Percentiles rank a stretch among this genome's conserved stretches.
phyloP scores from a whole-genome alignment of 2,113 vertebrate species.

The Speoplatyrhinus poulsoni region DNA sequence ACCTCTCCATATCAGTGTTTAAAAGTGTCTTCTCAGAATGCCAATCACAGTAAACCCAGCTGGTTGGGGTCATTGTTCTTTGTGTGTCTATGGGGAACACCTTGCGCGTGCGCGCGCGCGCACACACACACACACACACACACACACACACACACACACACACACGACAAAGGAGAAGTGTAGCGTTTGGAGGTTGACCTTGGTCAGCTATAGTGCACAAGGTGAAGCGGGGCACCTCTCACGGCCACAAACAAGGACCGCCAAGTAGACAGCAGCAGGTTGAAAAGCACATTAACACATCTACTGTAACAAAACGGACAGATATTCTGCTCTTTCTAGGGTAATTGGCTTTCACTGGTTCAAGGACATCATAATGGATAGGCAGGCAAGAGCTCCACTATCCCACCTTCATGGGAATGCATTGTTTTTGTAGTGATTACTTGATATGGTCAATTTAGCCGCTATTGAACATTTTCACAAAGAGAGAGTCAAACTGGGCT shows the following conservation, averaged over 20 bases:
- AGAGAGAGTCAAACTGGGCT: too few species aligned
- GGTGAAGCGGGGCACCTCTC: constrained; percentile 4
- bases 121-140: too few species aligned
- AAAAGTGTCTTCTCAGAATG: constrained; percentile 46
- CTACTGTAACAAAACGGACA: constrained; percentile 2
- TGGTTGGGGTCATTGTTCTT: constrained; percentile 19
- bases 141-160: neutral
- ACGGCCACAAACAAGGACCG: constrained; percentile 20
- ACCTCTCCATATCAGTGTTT: constrained; percentile 19
- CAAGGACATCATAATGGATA: constrained; percentile 3
- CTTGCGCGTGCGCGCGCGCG: neutral
- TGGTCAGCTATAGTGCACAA: neutral
- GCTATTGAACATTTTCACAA: too few species aligned
- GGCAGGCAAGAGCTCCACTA: constrained; percentile 11
- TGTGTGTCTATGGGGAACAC: constrained; percentile 4
- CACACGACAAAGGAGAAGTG: constrained; percentile 7
- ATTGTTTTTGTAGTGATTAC: neutral
- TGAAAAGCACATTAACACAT: constrained; percentile 22
- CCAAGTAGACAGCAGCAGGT: neutral
- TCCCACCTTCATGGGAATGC: neutral
- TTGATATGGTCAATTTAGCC: too few species aligned
- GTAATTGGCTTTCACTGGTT: constrained; percentile 9
- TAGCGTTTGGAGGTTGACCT: constrained; percentile 15
- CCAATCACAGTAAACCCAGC: constrained; percentile 26
- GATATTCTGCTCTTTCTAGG: constrained; percentile 14